Base-by-base conservation (phyloP, 2,888 invertebrate species). In the Bombyx huttoni region DNA sequence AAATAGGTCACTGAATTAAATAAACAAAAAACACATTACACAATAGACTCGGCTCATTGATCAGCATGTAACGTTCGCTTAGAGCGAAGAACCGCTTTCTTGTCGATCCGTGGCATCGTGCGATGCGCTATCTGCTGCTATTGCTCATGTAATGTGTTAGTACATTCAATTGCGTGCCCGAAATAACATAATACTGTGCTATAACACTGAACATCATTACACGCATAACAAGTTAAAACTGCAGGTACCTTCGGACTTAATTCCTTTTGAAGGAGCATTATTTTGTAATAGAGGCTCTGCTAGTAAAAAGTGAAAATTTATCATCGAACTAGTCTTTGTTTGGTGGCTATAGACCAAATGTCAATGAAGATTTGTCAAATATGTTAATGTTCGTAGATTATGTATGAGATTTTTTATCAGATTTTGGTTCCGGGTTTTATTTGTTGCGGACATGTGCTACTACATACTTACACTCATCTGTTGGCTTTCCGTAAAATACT, bases 161-260 rank as follows among this genome's bases (percentile, higher is more conserved):
- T 84, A 85, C 86, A 75, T 81, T 75, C 78, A 81, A 76, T 78
- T 78, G 79, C 85, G 84, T 86, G 84, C 78, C 56, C 68, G 56
- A 78, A 81, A 75, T 87, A 85, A 86, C 79, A 86, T 86, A 86
- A 86, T 76, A 40, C 40, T 40, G 12, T 24, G 63, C 61, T 70
- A 70, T 79, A 83, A 78, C 78, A 78, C 67, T 78, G 75, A 65
- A 64, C 64, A 62, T 63, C 63, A 9, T 33, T 13, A 51, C n/a
- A 12, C 33, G n/a, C 34, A n/a, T 49, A 35, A n/a, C 35, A n/a
- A 9, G 6, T 13, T 47, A 8, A 40, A 12, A 40, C 8, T 40
- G 3, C 40, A 40, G 12, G 40, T 40, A 12, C 40, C 40, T 40
- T 10, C 8, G 9, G 8, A 10, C 40, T 8, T 40, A 6, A 40